phyloP scores from a whole-genome alignment of 2,888 invertebrate species.

The Leucania comma region DNA sequence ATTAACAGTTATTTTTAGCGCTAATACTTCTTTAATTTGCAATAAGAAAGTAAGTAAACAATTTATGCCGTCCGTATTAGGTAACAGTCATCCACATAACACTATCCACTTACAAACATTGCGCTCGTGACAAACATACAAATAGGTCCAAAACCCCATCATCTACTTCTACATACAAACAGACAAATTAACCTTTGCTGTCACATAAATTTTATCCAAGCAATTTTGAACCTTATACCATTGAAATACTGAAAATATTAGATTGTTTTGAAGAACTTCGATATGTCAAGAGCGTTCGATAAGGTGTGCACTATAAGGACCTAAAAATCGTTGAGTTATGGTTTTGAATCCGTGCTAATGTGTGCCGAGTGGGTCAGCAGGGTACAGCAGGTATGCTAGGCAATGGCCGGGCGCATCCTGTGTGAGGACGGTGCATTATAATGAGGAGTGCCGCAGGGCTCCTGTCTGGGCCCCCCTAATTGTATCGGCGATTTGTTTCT shows the following conservation, averaged over 20 bases:
- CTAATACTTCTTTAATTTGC: slow-evolving; percentile 27
- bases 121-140: slow-evolving; percentile 69
- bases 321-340: slow-evolving; percentile 72
- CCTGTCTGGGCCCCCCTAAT: slow-evolving; percentile 57
- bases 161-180: slow-evolving; percentile 69
- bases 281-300: slow-evolving; percentile 61
- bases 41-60: slow-evolving; percentile 60
- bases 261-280: slow-evolving; percentile 21
- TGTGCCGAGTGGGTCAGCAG: slow-evolving; percentile 80
- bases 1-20: slow-evolving; percentile 6
- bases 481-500: slow-evolving; percentile 26
- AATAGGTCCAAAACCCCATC: slow-evolving; percentile 67
- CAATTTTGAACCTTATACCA: slow-evolving; percentile 57
- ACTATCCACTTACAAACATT: slow-evolving; percentile 64
- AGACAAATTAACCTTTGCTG: slow-evolving; percentile 71
- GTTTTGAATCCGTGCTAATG: slow-evolving; percentile 80
- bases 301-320: slow-evolving; percentile 64
- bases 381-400: slow-evolving; percentile 77
- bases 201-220: slow-evolving; percentile 2
- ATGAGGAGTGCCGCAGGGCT: slow-evolving; percentile 71
- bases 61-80: slow-evolving; percentile 70
- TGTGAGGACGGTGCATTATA: slow-evolving; percentile 73
- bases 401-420: slow-evolving; percentile 74
- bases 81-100: slow-evolving; percentile 75
- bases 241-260: slow-evolving; percentile 30